Base-by-base conservation (phyloP, 2,113 vertebrate genomes). In the Corythornis cristatus region DNA sequence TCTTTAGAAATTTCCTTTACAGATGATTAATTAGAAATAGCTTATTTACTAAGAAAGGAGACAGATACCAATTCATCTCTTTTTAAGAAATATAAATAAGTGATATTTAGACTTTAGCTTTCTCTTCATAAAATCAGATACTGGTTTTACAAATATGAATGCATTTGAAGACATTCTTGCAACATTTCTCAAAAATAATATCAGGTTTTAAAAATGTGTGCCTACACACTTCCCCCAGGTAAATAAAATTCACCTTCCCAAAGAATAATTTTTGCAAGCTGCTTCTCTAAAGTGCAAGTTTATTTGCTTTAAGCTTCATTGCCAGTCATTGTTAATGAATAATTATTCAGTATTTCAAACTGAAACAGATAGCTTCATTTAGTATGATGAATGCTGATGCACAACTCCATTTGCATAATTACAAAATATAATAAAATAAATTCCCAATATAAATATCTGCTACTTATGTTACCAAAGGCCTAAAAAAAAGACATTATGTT, bases 371-470 rank as follows among this genome's bases (percentile, higher is more conserved):
- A 94, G 93, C 56, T 92, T 89, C 90, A 91, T 95, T 95, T 91
- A 95, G 89, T 89, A 40, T 97, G 96, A 98, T 97, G 97, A 97
- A 97, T 94, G 87, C 91, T 95, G 92, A 97, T 95, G 90, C 82
- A 88, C 61, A 89, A 76, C 79, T 70, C 93, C 71, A 96, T 97
- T 97, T 97, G 64, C 91, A 97, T 98, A 97, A 97, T 97, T 96
- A 91, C 29, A 90, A 95, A 95, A 83, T 96, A 95, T 92, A 96
- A 90, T 86, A 95, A 97, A 96, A 96, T 95, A 62, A 78, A 96
- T 96, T 79, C 77, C 61, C 94, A 95, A 94, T 89, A 64, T 0
- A 10, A 91, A 92, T 82, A 53, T 95, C 85, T 89, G 88, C 86
- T 50, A 88, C 46, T 86, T 42, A 15, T 83, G 46, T 70, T 85